phyloP scores from a whole-genome alignment of 2,113 vertebrate genomes.

The Urocolius indicus region DNA sequence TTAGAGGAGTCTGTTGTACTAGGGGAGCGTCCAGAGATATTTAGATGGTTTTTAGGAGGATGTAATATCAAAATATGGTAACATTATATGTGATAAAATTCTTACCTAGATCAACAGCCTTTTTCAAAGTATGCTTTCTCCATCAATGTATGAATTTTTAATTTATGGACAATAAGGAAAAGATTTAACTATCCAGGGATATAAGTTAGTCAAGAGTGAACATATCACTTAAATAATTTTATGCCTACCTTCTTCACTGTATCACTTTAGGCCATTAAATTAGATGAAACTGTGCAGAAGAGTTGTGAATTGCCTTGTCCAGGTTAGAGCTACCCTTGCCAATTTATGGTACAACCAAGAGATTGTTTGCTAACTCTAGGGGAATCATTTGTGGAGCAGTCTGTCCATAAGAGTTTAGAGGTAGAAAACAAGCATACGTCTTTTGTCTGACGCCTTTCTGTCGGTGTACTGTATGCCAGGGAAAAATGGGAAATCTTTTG shows the following conservation, averaged over 20 bases:
- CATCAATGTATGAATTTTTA: neutral
- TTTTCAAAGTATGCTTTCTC: neutral
- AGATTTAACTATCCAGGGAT: neutral
- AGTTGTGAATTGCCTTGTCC: neutral
- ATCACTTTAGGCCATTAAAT: neutral
- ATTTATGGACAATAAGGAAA: neutral
- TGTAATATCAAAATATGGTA: neutral
- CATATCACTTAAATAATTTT: neutral
- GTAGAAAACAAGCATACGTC: neutral
- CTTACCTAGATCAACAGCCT: neutral
- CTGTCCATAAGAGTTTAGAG: neutral
- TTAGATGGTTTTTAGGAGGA: neutral
- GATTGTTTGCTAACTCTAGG: neutral
- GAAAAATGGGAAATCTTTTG: neutral
- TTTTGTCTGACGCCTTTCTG: neutral
- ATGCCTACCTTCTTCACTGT: neutral
- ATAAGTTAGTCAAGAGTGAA: neutral
- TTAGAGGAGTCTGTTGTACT: neutral
- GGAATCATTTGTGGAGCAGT: neutral
- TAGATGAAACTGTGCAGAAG: neutral
- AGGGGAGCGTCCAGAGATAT: neutral
- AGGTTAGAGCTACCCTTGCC: neutral
- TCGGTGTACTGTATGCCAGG: accelerated
- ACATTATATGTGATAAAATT: neutral
- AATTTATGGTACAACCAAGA: neutral